Evolutionary conservation across 2,888 invertebrate species (phyloP), one percentile per base, ranked within the genome.

Genomic region (Oeneis ivallda): DNA sequence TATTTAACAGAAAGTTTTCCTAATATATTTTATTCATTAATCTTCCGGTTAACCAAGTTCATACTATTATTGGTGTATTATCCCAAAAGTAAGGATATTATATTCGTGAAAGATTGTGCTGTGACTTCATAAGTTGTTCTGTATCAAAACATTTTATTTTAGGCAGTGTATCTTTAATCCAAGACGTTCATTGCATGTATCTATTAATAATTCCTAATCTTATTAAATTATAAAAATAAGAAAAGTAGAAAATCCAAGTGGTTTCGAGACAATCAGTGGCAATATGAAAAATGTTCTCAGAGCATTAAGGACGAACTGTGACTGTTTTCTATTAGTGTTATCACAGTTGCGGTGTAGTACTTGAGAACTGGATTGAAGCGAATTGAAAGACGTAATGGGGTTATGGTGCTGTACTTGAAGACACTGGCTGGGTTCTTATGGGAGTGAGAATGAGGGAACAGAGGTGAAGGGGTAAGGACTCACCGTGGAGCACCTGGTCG

Each of bases 401-500:
- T 53, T 62, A 34, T 54, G 53, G 32, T 54, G 53, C 7, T 37
- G 49, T 41, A 61, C 34, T 62, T 89, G 84, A 88, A 73, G 77
- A 66, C 45, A 68, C 58, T 71, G 71, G 71, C 71, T 70, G 73
- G 69, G 68, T 72, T 74, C 75, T 66, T 73, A 74, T 76, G 75
- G 74, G 74, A 75, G 69, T 75, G 72, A 84, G 72, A 70, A 89
- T 87, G 89, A 79, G 75, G 77, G 82, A 81, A 72, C 79, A 78
- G 72, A 85, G 84, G 83, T 89, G 79, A 87, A 81, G 77, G 74
- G 74, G 61, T 65, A 71, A 77, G 71, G 75, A 77, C 76, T 74
- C 93, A 92, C 92, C 90, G 95, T 95, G 94, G 95, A 95, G 94
- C 95, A 95, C 92, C 93, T 95, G 93, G 95, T 95, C 93, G 95